Conservation (phyloP, 2,888 invertebrate species). For the Pristionchus entomophagus region DNA sequence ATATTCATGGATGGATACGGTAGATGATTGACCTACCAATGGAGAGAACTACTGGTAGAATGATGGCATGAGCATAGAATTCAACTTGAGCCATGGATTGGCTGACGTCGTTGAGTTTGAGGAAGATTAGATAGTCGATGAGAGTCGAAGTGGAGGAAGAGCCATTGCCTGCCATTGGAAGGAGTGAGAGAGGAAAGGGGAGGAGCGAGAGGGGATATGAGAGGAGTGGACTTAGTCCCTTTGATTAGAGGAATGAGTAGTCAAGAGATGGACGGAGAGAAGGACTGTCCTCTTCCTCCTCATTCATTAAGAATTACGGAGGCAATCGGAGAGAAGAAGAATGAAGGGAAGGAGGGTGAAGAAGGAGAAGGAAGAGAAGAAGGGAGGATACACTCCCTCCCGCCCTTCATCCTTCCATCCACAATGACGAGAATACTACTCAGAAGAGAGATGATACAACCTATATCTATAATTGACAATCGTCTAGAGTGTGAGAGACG, state of each 20-base stretch:
- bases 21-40: constrained; percentile 59
- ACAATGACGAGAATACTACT: constrained; percentile 29
- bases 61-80: constrained; percentile 68
- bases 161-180: neutral
- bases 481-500: neutral
- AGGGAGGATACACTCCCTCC: neutral
- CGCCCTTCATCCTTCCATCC: neutral
- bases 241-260: neutral
- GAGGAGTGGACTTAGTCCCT: neutral
- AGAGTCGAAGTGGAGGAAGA: neutral
- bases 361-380: neutral
- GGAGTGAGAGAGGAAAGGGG: constrained; percentile 27
- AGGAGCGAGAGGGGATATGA: constrained; percentile 12
- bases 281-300: neutral
- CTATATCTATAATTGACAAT: neutral
- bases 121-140: neutral
- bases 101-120: neutral
- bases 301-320: constrained; percentile 30
- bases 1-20: neutral
- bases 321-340: neutral
- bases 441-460: constrained; percentile 3
- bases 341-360: neutral
- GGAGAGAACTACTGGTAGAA: constrained; percentile 67
- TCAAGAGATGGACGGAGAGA: neutral
- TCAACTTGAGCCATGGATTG: constrained; percentile 65